phyloP scores from a whole-genome alignment of 2,797 vertebrate species.

The Gorsachius magnificus region DNA sequence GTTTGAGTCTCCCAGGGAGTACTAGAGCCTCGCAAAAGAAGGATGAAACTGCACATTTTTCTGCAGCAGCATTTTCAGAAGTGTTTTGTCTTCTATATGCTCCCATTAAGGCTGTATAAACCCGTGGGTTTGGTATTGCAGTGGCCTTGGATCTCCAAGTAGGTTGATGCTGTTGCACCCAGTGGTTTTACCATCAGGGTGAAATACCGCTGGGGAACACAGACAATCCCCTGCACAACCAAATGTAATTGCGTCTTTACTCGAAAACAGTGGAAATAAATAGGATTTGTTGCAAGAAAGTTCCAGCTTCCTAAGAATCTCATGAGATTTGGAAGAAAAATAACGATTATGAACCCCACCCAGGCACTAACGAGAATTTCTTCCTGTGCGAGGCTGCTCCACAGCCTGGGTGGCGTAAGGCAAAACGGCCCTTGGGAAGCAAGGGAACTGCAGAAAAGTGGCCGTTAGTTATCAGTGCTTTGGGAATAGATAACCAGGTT shows the following conservation, averaged over 20 bases:
- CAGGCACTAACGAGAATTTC: rapidly evolving
- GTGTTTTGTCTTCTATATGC: not conserved
- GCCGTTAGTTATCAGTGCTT: rapidly evolving
- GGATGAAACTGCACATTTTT: not conserved
- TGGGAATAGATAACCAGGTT: rapidly evolving
- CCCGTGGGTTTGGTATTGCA: too few relatives aligned
- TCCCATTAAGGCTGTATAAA: not conserved
- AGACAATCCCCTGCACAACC: not conserved
- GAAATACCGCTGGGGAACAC: too few relatives aligned
- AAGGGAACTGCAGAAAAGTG: rapidly evolving
- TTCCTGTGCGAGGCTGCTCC: not conserved
- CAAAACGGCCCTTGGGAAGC: not conserved
- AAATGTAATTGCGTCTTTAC: not conserved
- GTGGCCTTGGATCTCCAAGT: not conserved
- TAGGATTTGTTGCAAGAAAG: not conserved
- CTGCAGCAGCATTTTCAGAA: not conserved
- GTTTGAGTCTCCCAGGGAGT: not conserved
- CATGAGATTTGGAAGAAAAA: not conserved
- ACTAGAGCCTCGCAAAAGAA: not conserved
- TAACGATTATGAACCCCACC: not conserved
- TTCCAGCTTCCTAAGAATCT: not conserved
- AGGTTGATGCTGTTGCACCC: not conserved
- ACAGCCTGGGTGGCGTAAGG: not conserved
- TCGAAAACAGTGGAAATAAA: not conserved
- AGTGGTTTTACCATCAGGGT: not conserved